Percentiles rank a stretch among this genome's conserved stretches.
Conservation (phyloP, 2,888 invertebrate genomes). For the Nymphalis polychloros region DNA sequence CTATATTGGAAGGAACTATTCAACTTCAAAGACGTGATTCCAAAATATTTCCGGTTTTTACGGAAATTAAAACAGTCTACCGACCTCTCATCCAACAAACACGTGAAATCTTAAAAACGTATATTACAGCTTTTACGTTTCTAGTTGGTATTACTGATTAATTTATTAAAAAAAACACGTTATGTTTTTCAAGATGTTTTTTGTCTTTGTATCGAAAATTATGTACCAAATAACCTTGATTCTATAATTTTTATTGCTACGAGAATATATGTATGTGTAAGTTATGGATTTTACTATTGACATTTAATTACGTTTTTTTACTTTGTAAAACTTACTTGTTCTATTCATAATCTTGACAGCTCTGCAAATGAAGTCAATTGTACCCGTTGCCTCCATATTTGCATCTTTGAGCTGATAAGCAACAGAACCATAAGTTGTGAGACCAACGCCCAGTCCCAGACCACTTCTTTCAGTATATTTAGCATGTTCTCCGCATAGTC, state of each 20-base stretch:
- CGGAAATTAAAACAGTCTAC: slow-evolving; percentile 32
- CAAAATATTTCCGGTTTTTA: slow-evolving; percentile 11
- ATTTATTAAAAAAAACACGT: too few species aligned
- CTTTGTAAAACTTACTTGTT: slow-evolving; percentile 79
- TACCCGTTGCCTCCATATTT: slow-evolving; percentile 87
- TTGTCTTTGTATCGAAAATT: too few species aligned
- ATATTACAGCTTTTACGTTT: neutral
- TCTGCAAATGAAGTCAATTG: slow-evolving; percentile 87
- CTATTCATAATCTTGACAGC: slow-evolving; percentile 87
- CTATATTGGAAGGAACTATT: slow-evolving; percentile 11
- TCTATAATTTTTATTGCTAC: too few species aligned
- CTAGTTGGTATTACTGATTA: neutral
- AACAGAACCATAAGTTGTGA: slow-evolving; percentile 88
- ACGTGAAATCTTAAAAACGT: neutral
- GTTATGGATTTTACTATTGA: neutral
- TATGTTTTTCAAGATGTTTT: too few species aligned
- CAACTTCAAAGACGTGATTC: slow-evolving; percentile 17
- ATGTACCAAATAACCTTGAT: too few species aligned
- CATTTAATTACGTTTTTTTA: neutral
- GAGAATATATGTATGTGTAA: too few species aligned
- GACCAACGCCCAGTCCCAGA: slow-evolving; percentile 71
- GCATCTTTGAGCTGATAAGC: slow-evolving; percentile 90
- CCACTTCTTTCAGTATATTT: slow-evolving; percentile 79
- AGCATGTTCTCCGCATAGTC: slow-evolving; percentile 84
- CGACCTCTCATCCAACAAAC: slow-evolving; percentile 7